Percentiles rank a stretch among this genome's conserved stretches.
Conservation (phyloP, 2,797 vertebrate genomes). For the Pristis pectinata region DNA sequence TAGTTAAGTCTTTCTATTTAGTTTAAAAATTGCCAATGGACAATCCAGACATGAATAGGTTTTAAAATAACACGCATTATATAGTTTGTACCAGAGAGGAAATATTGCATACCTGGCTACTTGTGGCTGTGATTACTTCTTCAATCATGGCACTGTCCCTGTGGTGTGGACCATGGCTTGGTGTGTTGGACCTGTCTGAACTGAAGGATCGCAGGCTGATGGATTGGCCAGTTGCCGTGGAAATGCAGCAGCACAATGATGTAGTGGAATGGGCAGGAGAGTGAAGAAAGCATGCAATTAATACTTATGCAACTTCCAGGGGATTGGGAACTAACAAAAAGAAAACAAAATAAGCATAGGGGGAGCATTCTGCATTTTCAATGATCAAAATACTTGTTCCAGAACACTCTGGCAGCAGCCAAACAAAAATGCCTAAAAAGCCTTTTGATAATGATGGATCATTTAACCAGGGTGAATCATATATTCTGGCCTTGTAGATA, state of each 20-base stretch:
- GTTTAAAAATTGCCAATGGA: background rate
- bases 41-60: background rate
- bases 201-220: slow-evolving; percentile 71
- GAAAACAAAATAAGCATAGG: slow-evolving; percentile 6
- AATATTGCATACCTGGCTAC: slow-evolving; percentile 71
- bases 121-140: slow-evolving; percentile 67
- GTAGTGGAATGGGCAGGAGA: slow-evolving; percentile 55
- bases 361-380: background rate
- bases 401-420: background rate
- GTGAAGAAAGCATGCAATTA: slow-evolving; percentile 64
- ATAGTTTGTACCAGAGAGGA: background rate
- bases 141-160: slow-evolving; percentile 80
- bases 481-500: background rate
- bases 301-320: slow-evolving; percentile 62
- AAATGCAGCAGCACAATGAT: slow-evolving; percentile 52
- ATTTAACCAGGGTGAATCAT: background rate
- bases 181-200: slow-evolving; percentile 86
- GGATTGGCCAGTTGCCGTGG: slow-evolving; percentile 56
- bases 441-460: background rate
- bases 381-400: background rate
- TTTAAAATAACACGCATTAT: background rate
- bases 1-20: background rate
- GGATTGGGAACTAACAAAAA: slow-evolving; percentile 42
- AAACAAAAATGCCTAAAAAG: background rate
- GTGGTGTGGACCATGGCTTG: slow-evolving; percentile 79